Evolutionary conservation across 2,797 vertebrate genomes (phyloP).

Genomic region (Enteromius mattozi): DNA sequence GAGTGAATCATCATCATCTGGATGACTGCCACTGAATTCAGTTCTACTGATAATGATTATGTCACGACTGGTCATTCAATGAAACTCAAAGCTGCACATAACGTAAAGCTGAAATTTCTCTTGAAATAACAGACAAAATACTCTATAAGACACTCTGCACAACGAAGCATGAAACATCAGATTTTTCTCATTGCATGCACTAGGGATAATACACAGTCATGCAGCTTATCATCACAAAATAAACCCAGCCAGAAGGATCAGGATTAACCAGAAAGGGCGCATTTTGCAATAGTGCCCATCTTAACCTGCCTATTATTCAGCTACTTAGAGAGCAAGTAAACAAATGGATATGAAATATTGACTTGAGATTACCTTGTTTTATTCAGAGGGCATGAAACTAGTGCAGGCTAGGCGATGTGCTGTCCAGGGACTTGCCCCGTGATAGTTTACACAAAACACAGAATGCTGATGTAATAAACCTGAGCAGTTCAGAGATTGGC

Average conservation of each 20-base stretch:
- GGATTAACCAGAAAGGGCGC: neutral
- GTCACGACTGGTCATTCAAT: neutral
- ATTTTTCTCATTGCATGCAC: neutral
- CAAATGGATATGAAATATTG: neutral
- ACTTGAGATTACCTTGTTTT: neutral
- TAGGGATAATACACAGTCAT: neutral
- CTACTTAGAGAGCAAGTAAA: neutral
- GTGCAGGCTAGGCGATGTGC: neutral
- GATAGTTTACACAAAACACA: neutral
- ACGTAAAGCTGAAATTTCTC: neutral
- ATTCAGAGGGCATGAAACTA: neutral
- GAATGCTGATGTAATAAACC: neutral
- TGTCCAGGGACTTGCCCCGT: neutral
- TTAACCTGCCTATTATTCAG: neutral
- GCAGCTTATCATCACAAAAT: neutral
- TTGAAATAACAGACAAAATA: neutral
- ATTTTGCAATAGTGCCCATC: neutral
- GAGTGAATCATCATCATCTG: neutral
- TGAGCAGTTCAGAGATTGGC: neutral
- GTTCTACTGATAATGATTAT: neutral
- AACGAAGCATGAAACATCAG: neutral
- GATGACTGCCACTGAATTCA: neutral
- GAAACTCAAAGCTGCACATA: neutral
- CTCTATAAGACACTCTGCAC: neutral
- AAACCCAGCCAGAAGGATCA: neutral